A percentile compares a stretch with the other conserved stretches of the same genome.
These are phyloP conservation scores for Panopea generosa DNA, from an alignment of 2,888 invertebrate species.

Conservation along the genomic window DNA sequence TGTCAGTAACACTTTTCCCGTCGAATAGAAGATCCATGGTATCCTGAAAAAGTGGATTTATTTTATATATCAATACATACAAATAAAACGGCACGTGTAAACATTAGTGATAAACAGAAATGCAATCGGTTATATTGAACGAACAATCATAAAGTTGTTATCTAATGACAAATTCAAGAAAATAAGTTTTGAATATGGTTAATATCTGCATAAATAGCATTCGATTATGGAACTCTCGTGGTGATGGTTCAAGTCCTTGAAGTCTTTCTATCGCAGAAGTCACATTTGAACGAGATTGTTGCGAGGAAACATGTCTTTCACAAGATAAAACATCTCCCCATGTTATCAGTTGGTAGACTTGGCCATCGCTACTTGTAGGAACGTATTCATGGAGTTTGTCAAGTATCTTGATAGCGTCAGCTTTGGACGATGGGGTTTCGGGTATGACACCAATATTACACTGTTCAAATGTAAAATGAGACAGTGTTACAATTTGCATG, in stretches of 20 bases:
- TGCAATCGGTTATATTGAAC: too few relatives aligned
- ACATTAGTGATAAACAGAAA: neutral
- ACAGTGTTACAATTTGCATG: neutral
- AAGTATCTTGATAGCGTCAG: slow-evolving; percentile 58
- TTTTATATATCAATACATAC: neutral
- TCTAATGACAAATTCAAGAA: too few relatives aligned
- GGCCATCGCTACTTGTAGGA: slow-evolving; percentile 28
- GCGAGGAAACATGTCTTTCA: slow-evolving; percentile 55
- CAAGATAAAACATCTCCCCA: slow-evolving; percentile 57
- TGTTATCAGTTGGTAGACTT: neutral
- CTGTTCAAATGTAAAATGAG: slow-evolving; percentile 14
- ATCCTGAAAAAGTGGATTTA: slow-evolving; percentile 33
- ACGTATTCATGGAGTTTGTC: slow-evolving; percentile 55
- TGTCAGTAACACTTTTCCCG: slow-evolving; percentile 41
- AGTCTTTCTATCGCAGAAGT: slow-evolving; percentile 16
- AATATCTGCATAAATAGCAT: slow-evolving; percentile 59
- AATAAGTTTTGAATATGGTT: too few relatives aligned
- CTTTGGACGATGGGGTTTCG: slow-evolving; percentile 50
- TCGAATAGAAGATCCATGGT: slow-evolving; percentile 39
- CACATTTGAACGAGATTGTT: slow-evolving; percentile 34
- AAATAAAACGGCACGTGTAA: neutral
- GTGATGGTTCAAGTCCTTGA: slow-evolving; percentile 43
- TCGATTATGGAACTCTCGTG: slow-evolving; percentile 60
- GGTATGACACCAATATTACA: slow-evolving; percentile 52
- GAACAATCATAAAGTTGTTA: too few relatives aligned